Conservation (phyloP, 2,888 invertebrate species). For the Drosophila mercatorum region DNA sequence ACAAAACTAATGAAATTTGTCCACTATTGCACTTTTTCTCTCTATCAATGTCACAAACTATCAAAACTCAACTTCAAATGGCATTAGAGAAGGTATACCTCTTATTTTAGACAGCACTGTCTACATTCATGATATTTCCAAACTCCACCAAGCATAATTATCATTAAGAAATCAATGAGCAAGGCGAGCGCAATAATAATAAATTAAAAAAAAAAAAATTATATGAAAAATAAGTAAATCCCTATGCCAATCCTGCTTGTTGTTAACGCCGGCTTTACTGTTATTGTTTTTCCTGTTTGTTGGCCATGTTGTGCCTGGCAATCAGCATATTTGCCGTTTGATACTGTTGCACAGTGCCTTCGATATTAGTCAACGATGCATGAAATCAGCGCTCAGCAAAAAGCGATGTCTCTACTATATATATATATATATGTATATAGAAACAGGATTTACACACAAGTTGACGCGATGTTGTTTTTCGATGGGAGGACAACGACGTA, state of each 20-base stretch:
- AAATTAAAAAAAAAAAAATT: neutral
- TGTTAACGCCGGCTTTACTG: constrained; percentile 2
- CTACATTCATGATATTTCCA: neutral
- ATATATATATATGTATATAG: constrained; percentile 54
- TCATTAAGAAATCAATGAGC: neutral
- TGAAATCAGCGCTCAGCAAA: constrained; percentile 66
- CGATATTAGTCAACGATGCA: constrained; percentile 62
- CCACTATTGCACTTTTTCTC: too few species aligned
- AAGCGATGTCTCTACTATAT: constrained; percentile 3
- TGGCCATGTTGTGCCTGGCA: constrained; percentile 22
- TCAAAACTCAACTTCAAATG: too few species aligned
- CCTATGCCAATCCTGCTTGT: neutral
- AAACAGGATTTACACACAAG: constrained; percentile 74
- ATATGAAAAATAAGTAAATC: neutral
- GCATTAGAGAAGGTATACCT: too few species aligned
- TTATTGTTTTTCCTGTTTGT: constrained; percentile 36
- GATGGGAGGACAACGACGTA: constrained; percentile 48
- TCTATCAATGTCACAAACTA: too few species aligned
- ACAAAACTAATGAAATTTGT: too few species aligned
- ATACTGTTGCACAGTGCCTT: constrained; percentile 21
- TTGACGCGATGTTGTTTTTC: constrained; percentile 48
- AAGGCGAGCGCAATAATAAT: neutral
- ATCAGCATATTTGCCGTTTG: constrained; percentile 27
- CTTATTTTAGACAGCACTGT: neutral
- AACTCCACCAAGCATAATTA: neutral